Evolutionary conservation across 2,888 invertebrate species (phyloP).

Genomic region (Digitonthophagus gazella): DNA sequence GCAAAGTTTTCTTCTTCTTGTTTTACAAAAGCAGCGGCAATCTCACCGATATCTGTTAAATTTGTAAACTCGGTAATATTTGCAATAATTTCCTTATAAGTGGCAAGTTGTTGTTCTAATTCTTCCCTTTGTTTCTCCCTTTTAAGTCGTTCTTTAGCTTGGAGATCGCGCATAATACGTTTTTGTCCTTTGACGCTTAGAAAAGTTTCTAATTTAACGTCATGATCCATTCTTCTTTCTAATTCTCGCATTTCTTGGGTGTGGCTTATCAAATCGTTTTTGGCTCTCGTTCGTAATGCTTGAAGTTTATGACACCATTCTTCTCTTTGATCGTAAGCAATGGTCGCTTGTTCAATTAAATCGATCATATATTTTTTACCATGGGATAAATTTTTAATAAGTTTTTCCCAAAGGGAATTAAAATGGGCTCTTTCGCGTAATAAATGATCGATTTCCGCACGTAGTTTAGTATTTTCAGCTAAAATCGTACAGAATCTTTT

Average conservation of each 20-base stretch:
- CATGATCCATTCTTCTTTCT: constrained; percentile 81
- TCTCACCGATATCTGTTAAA: constrained; percentile 64
- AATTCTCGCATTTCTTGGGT: constrained; percentile 84
- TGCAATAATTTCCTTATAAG: constrained; percentile 73
- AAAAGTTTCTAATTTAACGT: constrained; percentile 80
- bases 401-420: constrained; percentile 76
- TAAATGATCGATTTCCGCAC: constrained; percentile 78
- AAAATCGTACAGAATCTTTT: constrained; percentile 74
- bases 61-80: constrained; percentile 68
- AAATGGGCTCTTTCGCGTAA: constrained; percentile 80
- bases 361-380: constrained; percentile 83
- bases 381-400: constrained; percentile 70
- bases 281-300: constrained; percentile 74
- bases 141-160: constrained; percentile 71
- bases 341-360: constrained; percentile 82
- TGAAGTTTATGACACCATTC: constrained; percentile 78
- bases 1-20: constrained; percentile 91
- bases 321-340: constrained; percentile 85
- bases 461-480: constrained; percentile 68
- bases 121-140: constrained; percentile 65
- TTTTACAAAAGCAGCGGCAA: constrained; percentile 74
- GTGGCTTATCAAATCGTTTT: constrained; percentile 67
- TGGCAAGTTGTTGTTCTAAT: constrained; percentile 67
- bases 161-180: constrained; percentile 68
- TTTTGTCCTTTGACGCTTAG: constrained; percentile 82